phyloP scores from a whole-genome alignment of 1,140 invertebrate species.

The Charaxes varanes region DNA sequence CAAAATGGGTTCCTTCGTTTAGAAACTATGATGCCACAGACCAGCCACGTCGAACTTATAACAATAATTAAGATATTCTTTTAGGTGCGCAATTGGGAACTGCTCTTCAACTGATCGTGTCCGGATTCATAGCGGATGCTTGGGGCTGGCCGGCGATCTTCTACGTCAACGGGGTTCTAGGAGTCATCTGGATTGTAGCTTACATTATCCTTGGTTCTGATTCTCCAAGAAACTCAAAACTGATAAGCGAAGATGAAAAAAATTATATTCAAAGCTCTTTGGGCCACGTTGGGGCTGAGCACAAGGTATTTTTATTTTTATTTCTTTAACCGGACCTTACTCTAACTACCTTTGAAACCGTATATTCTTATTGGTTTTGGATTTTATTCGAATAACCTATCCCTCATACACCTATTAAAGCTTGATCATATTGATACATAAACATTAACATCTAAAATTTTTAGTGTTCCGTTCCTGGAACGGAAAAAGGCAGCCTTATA shows the following conservation, averaged over 20 bases:
- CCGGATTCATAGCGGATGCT: conserved; percentile 45
- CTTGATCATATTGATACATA: no score
- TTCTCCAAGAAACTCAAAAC: conserved; percentile 74
- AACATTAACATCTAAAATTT: no score
- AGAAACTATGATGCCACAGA: no score
- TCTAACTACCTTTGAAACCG: not conserved
- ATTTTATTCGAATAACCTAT: no score
- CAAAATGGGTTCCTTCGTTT: no score
- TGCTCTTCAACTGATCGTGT: conserved; percentile 40
- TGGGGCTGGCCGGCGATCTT: conserved; percentile 83
- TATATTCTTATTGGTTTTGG: no score
- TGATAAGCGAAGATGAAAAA: conserved; percentile 74
- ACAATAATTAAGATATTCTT: no score
- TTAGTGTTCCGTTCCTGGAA: no score
- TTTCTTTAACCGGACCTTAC: no score
- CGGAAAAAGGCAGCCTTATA: no score
- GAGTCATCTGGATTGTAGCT: conserved; percentile 74
- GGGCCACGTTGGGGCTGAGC: conserved; percentile 36
- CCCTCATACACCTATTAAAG: no score
- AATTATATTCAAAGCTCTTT: conserved; percentile 73
- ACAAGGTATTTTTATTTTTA: conserved; percentile 33
- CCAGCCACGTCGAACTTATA: no score
- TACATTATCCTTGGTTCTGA: conserved; percentile 77
- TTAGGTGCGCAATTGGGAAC: conserved; percentile 21
- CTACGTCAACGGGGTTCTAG: conserved; percentile 79